Evolutionary conservation across 37 sponge, comb jelly and placozoan genomes (phyloP).

Genomic region (Spongia lamella): DNA sequence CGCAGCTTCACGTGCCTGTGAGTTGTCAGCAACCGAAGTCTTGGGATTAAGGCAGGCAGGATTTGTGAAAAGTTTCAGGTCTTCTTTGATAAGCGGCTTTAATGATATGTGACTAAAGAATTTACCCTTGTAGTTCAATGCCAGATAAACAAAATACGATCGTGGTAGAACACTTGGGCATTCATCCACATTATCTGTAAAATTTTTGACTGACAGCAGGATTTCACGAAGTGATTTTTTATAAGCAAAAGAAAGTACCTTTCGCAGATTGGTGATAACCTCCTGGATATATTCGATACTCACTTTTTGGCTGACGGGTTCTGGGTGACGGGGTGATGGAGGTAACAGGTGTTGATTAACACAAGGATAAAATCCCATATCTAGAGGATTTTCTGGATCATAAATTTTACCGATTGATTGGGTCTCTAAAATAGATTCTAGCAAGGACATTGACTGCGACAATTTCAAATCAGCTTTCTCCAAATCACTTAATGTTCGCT

Average conservation of each 20-base stretch:
- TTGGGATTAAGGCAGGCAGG: slow-evolving; percentile 79
- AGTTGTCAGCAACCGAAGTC: slow-evolving; percentile 45
- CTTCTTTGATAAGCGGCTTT: slow-evolving; percentile 50
- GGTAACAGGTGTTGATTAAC: slow-evolving; percentile 84
- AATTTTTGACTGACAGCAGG: slow-evolving; percentile 7
- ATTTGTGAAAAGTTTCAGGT: slow-evolving; percentile 43
- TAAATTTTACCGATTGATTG: slow-evolving; percentile 32
- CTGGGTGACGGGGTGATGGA: slow-evolving; percentile 64
- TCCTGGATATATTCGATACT: slow-evolving; percentile 23
- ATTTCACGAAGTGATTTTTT: slow-evolving; percentile 46
- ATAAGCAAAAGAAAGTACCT: slow-evolving; percentile 33
- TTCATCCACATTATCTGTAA: slow-evolving; percentile 19
- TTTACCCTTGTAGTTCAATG: slow-evolving; percentile 36
- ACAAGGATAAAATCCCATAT: slow-evolving; percentile 68
- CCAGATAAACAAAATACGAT: slow-evolving; percentile 52
- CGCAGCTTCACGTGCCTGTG: slow-evolving; percentile 47
- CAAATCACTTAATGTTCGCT: slow-evolving; percentile 28
- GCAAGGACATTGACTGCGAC: slow-evolving; percentile 25
- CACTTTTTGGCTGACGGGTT: slow-evolving; percentile 34
- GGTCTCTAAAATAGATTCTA: slow-evolving; percentile 42
- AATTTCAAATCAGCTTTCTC: slow-evolving; percentile 24
- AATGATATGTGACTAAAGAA: slow-evolving; percentile 55
- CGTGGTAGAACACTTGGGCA: slow-evolving; percentile 70
- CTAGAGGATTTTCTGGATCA: slow-evolving; percentile 53
- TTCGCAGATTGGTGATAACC: slow-evolving; percentile 30